Base-by-base conservation (phyloP, 1,140 invertebrate genomes). In the Battus philenor region DNA sequence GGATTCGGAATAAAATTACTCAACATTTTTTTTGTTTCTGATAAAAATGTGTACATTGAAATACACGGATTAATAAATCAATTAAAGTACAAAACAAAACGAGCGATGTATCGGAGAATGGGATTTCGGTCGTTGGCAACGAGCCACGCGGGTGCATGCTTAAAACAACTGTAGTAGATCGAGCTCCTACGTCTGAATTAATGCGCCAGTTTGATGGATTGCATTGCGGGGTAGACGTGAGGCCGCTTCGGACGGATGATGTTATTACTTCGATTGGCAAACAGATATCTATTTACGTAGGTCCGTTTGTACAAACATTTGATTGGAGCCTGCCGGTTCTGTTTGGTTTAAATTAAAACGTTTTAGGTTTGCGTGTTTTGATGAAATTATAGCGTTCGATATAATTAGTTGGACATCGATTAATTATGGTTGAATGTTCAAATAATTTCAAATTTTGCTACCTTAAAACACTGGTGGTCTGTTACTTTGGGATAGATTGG, bases 161-260 rank as follows among this genome's bases (percentile, higher is more conserved):
- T 61, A 61, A 62, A 65, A 66, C 62, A 66, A 69, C 57, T 54
- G 43, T 48, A 65, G 58, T 54, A 34, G 32, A 34, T 56, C 54
- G 36, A 50, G 46, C 44, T 71, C 50, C 62, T 59, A 68, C 59
- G 59, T 70, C 59, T 64, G 59, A 73, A 72, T 73, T 61, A 68
- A 65, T 69, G 64, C 61, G 54, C 45, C 51, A 47, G 46, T 55
- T 64, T 69, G 66, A 69, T 67, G 54, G 60, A 72, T 59, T 62
- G 56, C 55, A 50, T 51, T 54, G 50, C 47, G 56, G 47, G 33
- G 32, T 50, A 55, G 50, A 58, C 52, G 43, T 47, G 49, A 46
- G 47, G 52, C 31, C 44, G 31, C 36, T 41, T 29, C 24, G 30
- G 27, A 49, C 55, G 50, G 45, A 56, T 48, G 44, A 51, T 43